phyloP scores from a whole-genome alignment of 2,113 vertebrate genomes.

The Lucifuga dentata region DNA sequence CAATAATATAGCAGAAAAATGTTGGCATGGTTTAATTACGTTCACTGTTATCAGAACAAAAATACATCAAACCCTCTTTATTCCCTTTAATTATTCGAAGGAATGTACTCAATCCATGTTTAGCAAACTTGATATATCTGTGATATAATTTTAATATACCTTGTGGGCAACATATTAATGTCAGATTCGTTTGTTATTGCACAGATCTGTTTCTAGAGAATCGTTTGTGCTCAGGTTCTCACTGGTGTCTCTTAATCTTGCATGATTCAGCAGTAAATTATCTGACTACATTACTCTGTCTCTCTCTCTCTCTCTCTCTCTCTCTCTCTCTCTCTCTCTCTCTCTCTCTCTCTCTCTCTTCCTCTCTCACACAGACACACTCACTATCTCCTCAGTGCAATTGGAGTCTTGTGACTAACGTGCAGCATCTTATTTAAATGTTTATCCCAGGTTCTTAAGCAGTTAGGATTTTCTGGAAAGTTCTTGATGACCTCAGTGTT shows the following conservation, averaged over 20 bases:
- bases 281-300: slow-evolving; percentile 73
- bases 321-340: slow-evolving; percentile 1
- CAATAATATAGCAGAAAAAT: slow-evolving; percentile 40
- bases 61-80: slow-evolving; percentile 1
- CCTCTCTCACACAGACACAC: slow-evolving; percentile 40
- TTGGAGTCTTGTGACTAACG: slow-evolving; percentile 87
- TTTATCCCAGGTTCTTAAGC: slow-evolving; percentile 83
- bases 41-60: neutral
- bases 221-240: slow-evolving; percentile 22
- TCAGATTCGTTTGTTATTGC: neutral
- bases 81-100: neutral
- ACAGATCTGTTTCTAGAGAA: neutral
- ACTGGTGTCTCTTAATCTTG: slow-evolving; percentile 62
- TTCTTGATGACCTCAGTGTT: slow-evolving; percentile 82
- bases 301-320: slow-evolving; percentile 7
- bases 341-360: neutral
- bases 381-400: slow-evolving; percentile 65
- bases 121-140: neutral
- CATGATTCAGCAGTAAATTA: slow-evolving; percentile 75
- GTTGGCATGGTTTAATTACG: neutral
- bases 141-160: neutral
- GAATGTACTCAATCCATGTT: neutral
- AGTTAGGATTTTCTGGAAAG: slow-evolving; percentile 66
- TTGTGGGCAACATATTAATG: neutral
- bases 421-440: slow-evolving; percentile 86